These are phyloP conservation scores for Synanthedon tipuliformis DNA, from an alignment of 2,888 invertebrate species.

Conservation along the genomic window DNA sequence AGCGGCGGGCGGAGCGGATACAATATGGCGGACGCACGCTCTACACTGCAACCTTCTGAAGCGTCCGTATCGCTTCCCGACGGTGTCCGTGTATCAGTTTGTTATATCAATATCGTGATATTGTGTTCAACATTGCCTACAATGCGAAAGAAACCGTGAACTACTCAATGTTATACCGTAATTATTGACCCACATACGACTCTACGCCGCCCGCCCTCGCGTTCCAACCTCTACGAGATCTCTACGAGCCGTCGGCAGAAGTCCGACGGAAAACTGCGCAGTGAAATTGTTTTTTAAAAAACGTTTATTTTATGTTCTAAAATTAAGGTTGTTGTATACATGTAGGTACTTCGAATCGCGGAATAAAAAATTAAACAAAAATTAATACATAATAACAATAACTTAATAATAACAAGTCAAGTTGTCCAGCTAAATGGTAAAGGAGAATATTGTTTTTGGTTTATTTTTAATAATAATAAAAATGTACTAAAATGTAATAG, in stretches of 20 bases:
- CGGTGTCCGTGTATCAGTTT: slow-evolving; percentile 22
- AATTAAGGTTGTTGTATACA: too few relatives aligned
- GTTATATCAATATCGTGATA: slow-evolving; percentile 10
- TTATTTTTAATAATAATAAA: too few relatives aligned
- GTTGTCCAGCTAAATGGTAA: too few relatives aligned
- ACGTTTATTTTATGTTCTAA: too few relatives aligned
- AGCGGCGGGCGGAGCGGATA: slow-evolving; percentile 43
- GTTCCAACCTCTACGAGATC: not conserved
- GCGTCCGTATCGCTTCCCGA: slow-evolving; percentile 20
- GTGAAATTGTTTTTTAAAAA: not conserved
- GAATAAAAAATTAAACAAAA: too few relatives aligned
- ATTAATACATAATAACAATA: too few relatives aligned
- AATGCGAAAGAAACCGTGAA: too few relatives aligned
- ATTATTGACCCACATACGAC: slow-evolving; percentile 1
- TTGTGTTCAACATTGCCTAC: not conserved
- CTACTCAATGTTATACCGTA: slow-evolving; percentile 3
- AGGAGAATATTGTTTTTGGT: too few relatives aligned
- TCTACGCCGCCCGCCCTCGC: slow-evolving; percentile 10
- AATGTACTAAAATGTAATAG: too few relatives aligned
- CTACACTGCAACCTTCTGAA: slow-evolving; percentile 14
- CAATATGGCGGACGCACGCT: slow-evolving; percentile 57
- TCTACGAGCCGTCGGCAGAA: slow-evolving; percentile 24
- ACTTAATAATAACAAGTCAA: too few relatives aligned
- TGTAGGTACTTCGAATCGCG: too few relatives aligned
- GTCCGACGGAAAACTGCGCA: slow-evolving; percentile 19